These are phyloP conservation scores for Adelosebastes latens DNA, from an alignment of 2,797 vertebrate species.

Conservation along the genomic window DNA sequence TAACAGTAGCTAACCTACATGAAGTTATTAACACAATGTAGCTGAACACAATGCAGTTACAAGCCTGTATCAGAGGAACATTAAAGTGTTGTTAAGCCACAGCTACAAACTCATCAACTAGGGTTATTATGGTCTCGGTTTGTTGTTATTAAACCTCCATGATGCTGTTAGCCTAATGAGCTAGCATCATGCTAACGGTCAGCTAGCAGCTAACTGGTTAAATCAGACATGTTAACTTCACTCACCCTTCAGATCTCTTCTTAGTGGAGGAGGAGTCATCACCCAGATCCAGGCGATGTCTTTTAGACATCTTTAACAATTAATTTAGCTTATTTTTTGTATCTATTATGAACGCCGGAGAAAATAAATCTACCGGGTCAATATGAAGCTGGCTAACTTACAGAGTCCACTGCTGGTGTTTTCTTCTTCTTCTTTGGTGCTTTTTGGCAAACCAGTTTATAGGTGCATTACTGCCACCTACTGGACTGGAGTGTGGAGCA, in stretches of 20 bases:
- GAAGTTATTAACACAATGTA: not conserved
- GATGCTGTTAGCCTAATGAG: slow-evolving; percentile 37
- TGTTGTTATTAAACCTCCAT: not conserved
- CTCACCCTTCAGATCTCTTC: slow-evolving; percentile 92
- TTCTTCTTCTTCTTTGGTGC: slow-evolving; percentile 6
- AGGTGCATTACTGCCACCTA: too few relatives aligned
- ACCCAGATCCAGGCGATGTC: slow-evolving; percentile 91
- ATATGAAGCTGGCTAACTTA: slow-evolving; percentile 32
- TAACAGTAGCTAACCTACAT: not conserved
- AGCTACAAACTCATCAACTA: not conserved
- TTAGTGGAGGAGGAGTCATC: slow-evolving; percentile 91
- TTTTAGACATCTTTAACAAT: slow-evolving; percentile 88
- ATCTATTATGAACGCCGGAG: slow-evolving; percentile 3
- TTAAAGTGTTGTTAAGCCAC: accelerated
- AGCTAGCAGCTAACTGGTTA: slow-evolving; percentile 12
- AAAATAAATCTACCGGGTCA: slow-evolving; percentile 23
- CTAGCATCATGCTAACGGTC: slow-evolving; percentile 46
- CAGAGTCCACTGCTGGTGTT: slow-evolving; percentile 43
- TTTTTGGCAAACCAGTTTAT: accelerated
- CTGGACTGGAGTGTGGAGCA: too few relatives aligned
- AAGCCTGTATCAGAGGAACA: accelerated
- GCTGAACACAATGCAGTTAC: too few relatives aligned
- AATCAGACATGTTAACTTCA: not conserved
- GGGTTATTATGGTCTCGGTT: not conserved
- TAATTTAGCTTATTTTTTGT: not conserved